A percentile compares a stretch with the other conserved stretches of the same genome.
These are phyloP conservation scores for Dromococcyx pavoninus DNA, from an alignment of 2,797 vertebrate species.

Conservation along the genomic window DNA sequence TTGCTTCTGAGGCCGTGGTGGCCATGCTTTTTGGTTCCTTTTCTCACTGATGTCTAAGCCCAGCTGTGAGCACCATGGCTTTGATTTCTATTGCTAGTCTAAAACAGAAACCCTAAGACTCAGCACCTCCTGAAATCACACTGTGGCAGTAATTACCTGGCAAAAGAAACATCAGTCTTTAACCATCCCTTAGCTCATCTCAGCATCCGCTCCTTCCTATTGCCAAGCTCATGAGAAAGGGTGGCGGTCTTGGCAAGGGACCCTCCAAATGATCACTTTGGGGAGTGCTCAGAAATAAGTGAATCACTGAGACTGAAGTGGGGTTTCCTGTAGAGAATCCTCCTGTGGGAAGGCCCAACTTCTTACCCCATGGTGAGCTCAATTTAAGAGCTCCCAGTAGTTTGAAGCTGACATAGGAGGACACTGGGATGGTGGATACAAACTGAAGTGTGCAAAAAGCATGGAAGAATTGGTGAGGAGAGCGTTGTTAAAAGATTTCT, in stretches of 20 bases:
- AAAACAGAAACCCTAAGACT: neutral
- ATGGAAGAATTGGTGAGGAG: neutral
- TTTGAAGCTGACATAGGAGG: neutral
- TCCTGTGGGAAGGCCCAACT: neutral
- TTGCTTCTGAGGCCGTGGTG: neutral
- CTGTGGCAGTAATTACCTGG: neutral
- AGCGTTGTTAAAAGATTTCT: neutral
- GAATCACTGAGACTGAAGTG: neutral
- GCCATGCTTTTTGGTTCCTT: neutral
- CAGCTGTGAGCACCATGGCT: neutral
- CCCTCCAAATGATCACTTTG: neutral
- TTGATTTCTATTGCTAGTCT: conserved; percentile 2
- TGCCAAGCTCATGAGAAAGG: neutral
- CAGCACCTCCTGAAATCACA: neutral
- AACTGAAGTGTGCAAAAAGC: neutral
- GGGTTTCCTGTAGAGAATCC: neutral
- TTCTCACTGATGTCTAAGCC: neutral
- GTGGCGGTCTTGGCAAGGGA: neutral
- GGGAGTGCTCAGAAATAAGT: neutral
- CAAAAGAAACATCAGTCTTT: neutral
- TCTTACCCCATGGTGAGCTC: rapidly evolving
- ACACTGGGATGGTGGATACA: neutral
- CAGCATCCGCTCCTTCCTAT: neutral
- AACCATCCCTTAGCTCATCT: neutral
- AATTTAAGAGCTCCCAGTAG: neutral